Base-by-base conservation (phyloP, 2,888 invertebrate species). In the Meta bourneti region DNA sequence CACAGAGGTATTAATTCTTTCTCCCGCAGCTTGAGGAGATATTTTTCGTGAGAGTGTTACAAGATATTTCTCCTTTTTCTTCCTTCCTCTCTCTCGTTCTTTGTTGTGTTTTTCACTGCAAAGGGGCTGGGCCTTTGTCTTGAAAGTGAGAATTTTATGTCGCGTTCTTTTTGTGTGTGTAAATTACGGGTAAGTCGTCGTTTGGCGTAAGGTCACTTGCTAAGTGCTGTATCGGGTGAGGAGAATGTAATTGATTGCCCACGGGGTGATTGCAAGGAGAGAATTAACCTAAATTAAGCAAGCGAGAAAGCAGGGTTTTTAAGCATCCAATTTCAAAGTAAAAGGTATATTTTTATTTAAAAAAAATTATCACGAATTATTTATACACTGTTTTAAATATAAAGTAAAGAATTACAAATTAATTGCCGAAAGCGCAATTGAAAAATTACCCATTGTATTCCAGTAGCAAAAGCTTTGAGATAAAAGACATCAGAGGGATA, bases 1-100 rank as follows among this genome's bases (percentile, higher is more conserved):
- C 48, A 49, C 77, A n/a, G 83, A 74, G 72, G 83, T 83, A 83
- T 83, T 83, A 83, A 83, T 83, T 83, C 83, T 72, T 19, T 83
- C 34, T 9, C 72, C 49, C 70, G 72, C 9, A 72, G 72, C 11
- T 34, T 8, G 48, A 49, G 49, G 77, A 77, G 34, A 34, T n/a
- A 77, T 77, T 49, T 48, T 49, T n/a, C 77, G 34, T 34, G 48
- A 77, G 77, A 77, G 49, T 48, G 34, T 77, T 77, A 77, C 49
- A 77, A 77, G 77, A 49, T 77, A 34, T 77, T 16, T 9, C 77
- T 48, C 16, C 49, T 49, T 49, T 48, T 77, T 48, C 49, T 77
- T 48, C 75, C 16, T 75, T 13, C 48, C 7, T 7, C 11, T 34
- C 19, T 34, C 5, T 9, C 0, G 19, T 74, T 74, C 72, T 16